Evolutionary conservation across 1,140 invertebrate genomes (phyloP).

Genomic region (Drosophila repletoides): DNA sequence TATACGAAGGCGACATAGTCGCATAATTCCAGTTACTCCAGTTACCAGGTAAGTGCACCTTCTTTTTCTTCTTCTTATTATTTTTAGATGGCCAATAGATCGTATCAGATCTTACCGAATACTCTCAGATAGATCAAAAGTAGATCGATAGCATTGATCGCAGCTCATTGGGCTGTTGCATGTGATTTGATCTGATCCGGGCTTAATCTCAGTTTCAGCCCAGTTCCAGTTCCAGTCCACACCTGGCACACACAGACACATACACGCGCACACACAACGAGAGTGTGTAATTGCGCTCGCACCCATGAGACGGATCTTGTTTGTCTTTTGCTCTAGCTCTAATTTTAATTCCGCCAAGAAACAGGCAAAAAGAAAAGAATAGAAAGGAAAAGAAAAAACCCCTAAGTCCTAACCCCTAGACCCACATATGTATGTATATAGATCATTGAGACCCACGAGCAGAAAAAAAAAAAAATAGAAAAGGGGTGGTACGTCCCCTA

Average conservation of each 20-base stretch:
- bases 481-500: constrained; percentile 67
- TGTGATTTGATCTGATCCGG: constrained; percentile 5
- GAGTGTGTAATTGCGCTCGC: constrained; percentile 46
- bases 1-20: constrained; percentile 52
- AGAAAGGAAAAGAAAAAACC: background rate
- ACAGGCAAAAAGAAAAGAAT: background rate
- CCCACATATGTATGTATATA: constrained; percentile 20
- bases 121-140: background rate
- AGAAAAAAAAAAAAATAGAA: background rate
- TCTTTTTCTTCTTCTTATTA: background rate
- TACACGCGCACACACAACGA: background rate
- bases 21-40: constrained; percentile 20
- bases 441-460: constrained; percentile 39
- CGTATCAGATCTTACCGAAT: background rate
- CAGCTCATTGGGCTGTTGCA: constrained; percentile 1
- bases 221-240: too few relatives aligned
- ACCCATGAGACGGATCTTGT: constrained; percentile 51
- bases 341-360: constrained; percentile 72
- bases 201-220: too few relatives aligned
- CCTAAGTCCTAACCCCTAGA: constrained; percentile 47
- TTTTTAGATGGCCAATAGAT: too few relatives aligned
- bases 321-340: constrained; percentile 75
- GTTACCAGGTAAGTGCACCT: constrained; percentile 33
- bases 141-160: too few relatives aligned
- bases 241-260: constrained; percentile 50